Conservation (phyloP, 1,140 invertebrate species). For the Coptotermes formosanus region DNA sequence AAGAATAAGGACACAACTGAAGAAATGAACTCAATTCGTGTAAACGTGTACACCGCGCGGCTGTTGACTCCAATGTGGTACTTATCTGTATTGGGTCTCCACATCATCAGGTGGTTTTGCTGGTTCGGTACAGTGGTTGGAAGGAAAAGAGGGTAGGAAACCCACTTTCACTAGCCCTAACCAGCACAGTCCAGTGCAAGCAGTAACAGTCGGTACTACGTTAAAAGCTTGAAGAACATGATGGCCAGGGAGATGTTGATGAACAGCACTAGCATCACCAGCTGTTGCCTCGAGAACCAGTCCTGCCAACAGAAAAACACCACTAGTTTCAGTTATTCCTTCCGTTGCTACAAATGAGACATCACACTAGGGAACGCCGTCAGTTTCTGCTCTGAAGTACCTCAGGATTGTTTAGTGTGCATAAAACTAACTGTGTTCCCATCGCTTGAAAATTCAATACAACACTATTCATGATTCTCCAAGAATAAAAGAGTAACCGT, state of each 20-base stretch:
- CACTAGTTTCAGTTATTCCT: not conserved
- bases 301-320: conserved; percentile 67
- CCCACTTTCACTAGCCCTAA: conserved; percentile 14
- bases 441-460: too few species aligned
- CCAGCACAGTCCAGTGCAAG: not conserved
- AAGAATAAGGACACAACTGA: not conserved
- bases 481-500: too few species aligned
- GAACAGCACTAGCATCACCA: conserved; percentile 92
- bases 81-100: too few species aligned
- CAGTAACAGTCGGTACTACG: conserved; percentile 57
- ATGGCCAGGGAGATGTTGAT: conserved; percentile 94
- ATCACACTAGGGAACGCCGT: too few species aligned
- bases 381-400: too few species aligned
- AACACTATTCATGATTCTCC: too few species aligned
- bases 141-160: not conserved
- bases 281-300: conserved; percentile 95
- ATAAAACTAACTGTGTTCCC: too few species aligned
- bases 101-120: not conserved
- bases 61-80: not conserved
- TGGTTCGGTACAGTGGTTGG: not conserved
- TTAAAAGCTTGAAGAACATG: conserved; percentile 95
- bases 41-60: not conserved
- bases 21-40: not conserved
- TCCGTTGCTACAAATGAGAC: too few species aligned
- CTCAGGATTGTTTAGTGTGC: too few species aligned